Evolutionary conservation across 2,888 invertebrate genomes (phyloP).

Genomic region (Micropterix aruncella): DNA sequence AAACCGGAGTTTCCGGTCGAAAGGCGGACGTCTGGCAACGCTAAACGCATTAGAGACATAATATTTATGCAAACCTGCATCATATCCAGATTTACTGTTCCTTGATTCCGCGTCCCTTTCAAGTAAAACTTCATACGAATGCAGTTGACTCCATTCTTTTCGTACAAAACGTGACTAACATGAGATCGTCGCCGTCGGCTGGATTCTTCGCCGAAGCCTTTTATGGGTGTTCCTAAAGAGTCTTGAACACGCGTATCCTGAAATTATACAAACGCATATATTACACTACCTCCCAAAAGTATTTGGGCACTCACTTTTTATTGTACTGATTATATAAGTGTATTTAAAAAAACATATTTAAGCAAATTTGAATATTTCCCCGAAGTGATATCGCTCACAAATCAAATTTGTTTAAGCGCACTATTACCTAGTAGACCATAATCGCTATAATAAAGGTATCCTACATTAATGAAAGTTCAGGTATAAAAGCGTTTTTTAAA

Average conservation of each 20-base stretch:
- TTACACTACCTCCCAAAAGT: too few relatives aligned
- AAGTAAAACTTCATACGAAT: conserved; percentile 87
- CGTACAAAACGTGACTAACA: conserved; percentile 64
- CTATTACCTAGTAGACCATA: too few relatives aligned
- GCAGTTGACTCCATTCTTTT: conserved; percentile 60
- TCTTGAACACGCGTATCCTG: conserved; percentile 62
- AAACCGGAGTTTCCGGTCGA: too few relatives aligned
- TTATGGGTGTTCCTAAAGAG: conserved; percentile 80
- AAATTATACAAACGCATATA: conserved; percentile 11
- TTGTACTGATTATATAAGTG: conserved; percentile 1
- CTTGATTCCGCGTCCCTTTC: conserved; percentile 69
- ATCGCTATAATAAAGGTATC: too few relatives aligned
- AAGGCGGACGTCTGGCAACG: too few relatives aligned
- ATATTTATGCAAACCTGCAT: too few relatives aligned
- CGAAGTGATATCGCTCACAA: too few relatives aligned
- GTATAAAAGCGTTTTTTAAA: too few relatives aligned
- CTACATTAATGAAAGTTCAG: too few relatives aligned
- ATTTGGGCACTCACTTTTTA: too few relatives aligned
- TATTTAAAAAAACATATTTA: conserved; percentile 1
- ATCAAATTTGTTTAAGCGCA: too few relatives aligned
- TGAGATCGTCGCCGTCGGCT: conserved; percentile 70
- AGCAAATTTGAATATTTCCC: not conserved
- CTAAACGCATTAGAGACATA: too few relatives aligned
- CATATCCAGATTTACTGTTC: conserved; percentile 77
- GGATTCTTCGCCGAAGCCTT: conserved; percentile 79